Evolutionary conservation across 2,113 vertebrate species (phyloP), one percentile per base, ranked within the genome.

Genomic region (Osmerus mordax): DNA sequence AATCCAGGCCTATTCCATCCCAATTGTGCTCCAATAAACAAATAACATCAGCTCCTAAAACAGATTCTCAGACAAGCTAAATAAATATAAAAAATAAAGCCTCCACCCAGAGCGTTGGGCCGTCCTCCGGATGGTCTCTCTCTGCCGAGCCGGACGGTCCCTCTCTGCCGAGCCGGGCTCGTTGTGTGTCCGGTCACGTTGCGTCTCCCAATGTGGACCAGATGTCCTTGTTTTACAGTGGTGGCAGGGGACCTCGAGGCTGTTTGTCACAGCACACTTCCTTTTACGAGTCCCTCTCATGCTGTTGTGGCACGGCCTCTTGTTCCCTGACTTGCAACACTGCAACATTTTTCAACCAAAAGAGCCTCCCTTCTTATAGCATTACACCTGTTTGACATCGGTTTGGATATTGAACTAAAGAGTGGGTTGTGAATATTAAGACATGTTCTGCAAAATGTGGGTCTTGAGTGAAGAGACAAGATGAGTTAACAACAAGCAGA

Each of bases 281-380:
- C 51, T 59, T 84, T 79, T 69, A 81, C 70, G 13, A 29, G 61
- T 7, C 28, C 28, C 61, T 64, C 28, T 36, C 28, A 12, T 64
- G 62, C 28, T 28, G 32, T 18, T 7, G 16, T 16, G 14, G 14
- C 54, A 15, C 54, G 8, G 28, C 28, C 16, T 64, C 29, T 61
- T 2, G 1, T 3, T 15, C 15, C 11, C 59, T 14, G 12, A 21
- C 13, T 62, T 62, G n/a, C 19, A 21, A 62, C 25, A 12, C 16
- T 28, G 28, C 28, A 12, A 12, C 9, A 36, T 36, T 32, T 64
- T 64, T 28, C 7, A 7, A 47, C 41, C 65, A 32, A 76, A 81
- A 84, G 79, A 71, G 53, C 70, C 75, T 54, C 72, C 61, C 56
- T 13, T 87, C 73, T 82, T 68, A 83, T 87, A 18, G 58, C 21